These are phyloP conservation scores for Clamator glandarius DNA, from an alignment of 2,797 vertebrate genomes.

Conservation along the genomic window DNA sequence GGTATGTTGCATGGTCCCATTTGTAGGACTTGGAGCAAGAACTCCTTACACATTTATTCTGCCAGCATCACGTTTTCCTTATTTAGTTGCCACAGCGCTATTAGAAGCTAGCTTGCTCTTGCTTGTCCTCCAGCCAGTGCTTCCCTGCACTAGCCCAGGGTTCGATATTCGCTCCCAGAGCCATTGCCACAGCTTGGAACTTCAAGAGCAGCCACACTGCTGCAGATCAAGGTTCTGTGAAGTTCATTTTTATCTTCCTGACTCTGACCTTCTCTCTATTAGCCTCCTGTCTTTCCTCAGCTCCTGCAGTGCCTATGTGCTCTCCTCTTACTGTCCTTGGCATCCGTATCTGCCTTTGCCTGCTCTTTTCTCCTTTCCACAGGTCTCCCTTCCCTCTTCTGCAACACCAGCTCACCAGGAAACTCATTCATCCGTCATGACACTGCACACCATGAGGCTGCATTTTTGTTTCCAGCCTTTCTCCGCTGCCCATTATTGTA, in stretches of 20 bases:
- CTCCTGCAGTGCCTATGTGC: background rate
- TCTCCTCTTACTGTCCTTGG: background rate
- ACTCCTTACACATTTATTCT: background rate
- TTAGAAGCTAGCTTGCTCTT: background rate
- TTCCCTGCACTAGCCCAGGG: background rate
- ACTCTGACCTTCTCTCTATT: background rate
- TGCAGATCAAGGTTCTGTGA: background rate
- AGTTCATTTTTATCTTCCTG: background rate
- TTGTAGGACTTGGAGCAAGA: background rate
- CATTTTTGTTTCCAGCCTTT: background rate
- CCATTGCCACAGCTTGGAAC: background rate
- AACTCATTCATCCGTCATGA: background rate
- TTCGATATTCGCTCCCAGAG: background rate
- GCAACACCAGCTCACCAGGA: background rate
- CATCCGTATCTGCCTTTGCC: background rate
- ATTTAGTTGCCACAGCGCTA: background rate
- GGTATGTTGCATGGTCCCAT: fast-evolving
- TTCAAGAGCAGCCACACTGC: background rate
- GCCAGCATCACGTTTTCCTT: background rate
- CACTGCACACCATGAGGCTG: background rate
- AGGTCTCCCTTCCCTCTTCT: background rate
- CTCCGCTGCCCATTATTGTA: background rate
- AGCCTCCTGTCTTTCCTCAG: background rate
- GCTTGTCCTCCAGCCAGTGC: background rate
- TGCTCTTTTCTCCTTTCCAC: background rate